Base-by-base conservation (phyloP, 2,888 invertebrate genomes). In the Biston betularia region DNA sequence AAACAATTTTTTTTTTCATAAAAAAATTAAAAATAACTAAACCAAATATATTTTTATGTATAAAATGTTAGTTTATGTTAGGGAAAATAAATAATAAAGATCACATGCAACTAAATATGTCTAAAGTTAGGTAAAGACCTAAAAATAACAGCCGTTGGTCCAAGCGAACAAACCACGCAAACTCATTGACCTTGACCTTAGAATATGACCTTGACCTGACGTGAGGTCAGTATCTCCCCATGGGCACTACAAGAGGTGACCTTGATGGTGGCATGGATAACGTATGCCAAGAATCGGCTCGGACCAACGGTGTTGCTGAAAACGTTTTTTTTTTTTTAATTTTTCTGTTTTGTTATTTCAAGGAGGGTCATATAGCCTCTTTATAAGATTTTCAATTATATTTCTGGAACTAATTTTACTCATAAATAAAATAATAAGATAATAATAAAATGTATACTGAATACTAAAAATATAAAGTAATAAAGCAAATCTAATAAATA, bases 221-320 rank as follows among this genome's bases (percentile, higher is more conserved):
- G 84, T 80, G 74, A 75, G 76, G 78, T 78, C 83, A 83, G 77
- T 80, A 77, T 76, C 84, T 84, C 83, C 79, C 80, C 79, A 83
- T 82, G 73, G 89, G 90, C 76, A 92, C 87, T 71, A 92, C 83
- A 71, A 91, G 86, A 66, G 92, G 90, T 68, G 92, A 89, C 81
- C 92, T 84, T 78, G 93, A 88, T n/a, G 92, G 92, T 68, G 94
- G 94, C 94, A 94, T 94, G 68, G 94, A 91, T 80, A 94, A 86
- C 62, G 92, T 94, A 76, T 93, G 90, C 94, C 94, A 94, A 75
- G 94, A 94, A 78, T 93, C 93, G 83, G 94, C 92, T 88, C 93
- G 94, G 94, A 94, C 94, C 93, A 94, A 93, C 74, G 93, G 93
- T 84, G 92, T 85, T 34, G 89, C 94, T 94, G 92, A 82, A 88